These are phyloP conservation scores for Frankliniella intonsa DNA, from an alignment of 2,888 invertebrate genomes.

Conservation along the genomic window DNA sequence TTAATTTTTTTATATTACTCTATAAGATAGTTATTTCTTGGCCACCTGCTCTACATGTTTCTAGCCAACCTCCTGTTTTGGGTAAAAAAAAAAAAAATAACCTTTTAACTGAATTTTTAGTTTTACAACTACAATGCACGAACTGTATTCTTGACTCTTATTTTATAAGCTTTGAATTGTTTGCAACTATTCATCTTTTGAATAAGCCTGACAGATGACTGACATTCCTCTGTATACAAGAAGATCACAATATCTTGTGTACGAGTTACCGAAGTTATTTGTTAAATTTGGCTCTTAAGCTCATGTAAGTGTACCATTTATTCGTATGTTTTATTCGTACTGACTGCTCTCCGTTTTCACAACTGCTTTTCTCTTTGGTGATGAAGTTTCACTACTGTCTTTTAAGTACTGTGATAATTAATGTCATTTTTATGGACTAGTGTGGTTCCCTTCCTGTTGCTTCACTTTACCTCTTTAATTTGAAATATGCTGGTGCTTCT, in stretches of 20 bases:
- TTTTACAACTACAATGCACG: background rate
- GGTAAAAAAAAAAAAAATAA: background rate
- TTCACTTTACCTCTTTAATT: background rate
- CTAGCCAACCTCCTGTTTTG: background rate
- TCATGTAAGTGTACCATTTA: background rate
- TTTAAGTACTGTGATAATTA: slow-evolving; percentile 6
- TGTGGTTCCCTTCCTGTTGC: background rate
- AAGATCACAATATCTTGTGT: background rate
- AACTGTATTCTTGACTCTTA: background rate
- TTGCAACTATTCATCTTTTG: background rate
- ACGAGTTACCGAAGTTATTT: background rate
- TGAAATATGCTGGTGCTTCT: background rate
- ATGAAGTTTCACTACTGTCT: background rate
- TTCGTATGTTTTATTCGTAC: background rate
- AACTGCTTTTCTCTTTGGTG: background rate
- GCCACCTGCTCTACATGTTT: background rate
- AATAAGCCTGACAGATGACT: slow-evolving; percentile 12
- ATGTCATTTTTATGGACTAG: background rate
- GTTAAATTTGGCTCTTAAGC: background rate
- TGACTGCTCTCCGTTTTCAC: background rate
- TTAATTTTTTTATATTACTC: background rate
- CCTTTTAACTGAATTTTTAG: background rate
- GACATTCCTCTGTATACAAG: background rate
- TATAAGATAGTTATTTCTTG: background rate
- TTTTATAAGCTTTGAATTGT: background rate